A percentile compares a stretch with the other conserved stretches of the same genome.
Evolutionary conservation across 35 echinoderm and acorn worm genomes (phyloP).

Genomic region (Chiridota heheva): DNA sequence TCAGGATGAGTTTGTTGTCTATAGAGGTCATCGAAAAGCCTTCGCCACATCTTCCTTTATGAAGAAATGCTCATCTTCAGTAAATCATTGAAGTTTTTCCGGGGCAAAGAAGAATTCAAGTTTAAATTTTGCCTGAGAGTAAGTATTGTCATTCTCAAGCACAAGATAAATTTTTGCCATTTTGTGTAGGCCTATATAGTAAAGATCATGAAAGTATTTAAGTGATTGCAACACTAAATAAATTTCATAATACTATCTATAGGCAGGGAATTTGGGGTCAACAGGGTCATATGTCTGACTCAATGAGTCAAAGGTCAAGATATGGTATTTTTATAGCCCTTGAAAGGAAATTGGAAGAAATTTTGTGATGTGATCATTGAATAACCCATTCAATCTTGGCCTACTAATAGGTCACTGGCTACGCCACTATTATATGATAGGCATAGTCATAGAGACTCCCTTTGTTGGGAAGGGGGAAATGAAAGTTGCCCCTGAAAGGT

Average conservation of each 20-base stretch:
- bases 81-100: constrained; percentile 54
- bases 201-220: background rate
- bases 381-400: too few relatives aligned
- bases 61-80: constrained; percentile 86
- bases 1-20: constrained; percentile 87
- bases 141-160: background rate
- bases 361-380: too few relatives aligned
- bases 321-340: too few relatives aligned
- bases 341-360: too few relatives aligned
- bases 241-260: background rate
- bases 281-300: too few relatives aligned
- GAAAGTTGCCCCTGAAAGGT: too few relatives aligned
- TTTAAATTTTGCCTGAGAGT: constrained; percentile 95
- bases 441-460: too few relatives aligned
- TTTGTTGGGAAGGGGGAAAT: too few relatives aligned
- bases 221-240: background rate
- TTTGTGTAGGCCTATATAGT: background rate
- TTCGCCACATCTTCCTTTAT: constrained; percentile 86
- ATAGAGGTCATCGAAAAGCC: constrained; percentile 78
- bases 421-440: too few relatives aligned
- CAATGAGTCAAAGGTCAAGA: too few relatives aligned
- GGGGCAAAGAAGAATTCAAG: constrained; percentile 79
- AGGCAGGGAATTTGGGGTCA: too few relatives aligned
- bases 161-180: background rate
- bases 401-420: too few relatives aligned